Conservation (phyloP, 2,888 invertebrate genomes). For the Aspidiotus rigidus region DNA sequence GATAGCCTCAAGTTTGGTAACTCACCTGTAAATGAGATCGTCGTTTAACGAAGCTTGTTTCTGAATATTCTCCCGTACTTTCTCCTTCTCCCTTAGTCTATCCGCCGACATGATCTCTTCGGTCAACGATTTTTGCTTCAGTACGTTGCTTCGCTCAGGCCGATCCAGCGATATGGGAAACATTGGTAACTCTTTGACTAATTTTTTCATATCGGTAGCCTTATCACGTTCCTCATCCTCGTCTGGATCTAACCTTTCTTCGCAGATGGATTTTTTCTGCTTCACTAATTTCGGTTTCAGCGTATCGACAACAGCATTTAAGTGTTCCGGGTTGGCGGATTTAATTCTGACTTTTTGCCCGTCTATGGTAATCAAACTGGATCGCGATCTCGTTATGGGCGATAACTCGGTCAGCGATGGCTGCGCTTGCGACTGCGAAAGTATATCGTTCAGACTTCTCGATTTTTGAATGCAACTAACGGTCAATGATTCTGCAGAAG, state of each 20-base stretch:
- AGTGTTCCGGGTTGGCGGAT: slow-evolving; percentile 25
- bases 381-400: slow-evolving; percentile 62
- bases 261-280: slow-evolving; percentile 75
- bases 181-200: slow-evolving; percentile 57
- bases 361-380: slow-evolving; percentile 60
- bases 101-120: slow-evolving; percentile 85
- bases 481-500: slow-evolving; percentile 37
- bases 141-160: slow-evolving; percentile 43
- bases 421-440: slow-evolving; percentile 52
- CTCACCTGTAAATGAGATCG: slow-evolving; percentile 56
- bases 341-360: slow-evolving; percentile 18
- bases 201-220: slow-evolving; percentile 57
- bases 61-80: slow-evolving; percentile 70
- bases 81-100: slow-evolving; percentile 70
- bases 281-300: slow-evolving; percentile 65
- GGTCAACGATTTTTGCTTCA: slow-evolving; percentile 78
- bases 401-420: slow-evolving; percentile 41
- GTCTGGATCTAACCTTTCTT: slow-evolving; percentile 47
- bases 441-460: slow-evolving; percentile 72
- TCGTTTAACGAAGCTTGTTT: slow-evolving; percentile 84
- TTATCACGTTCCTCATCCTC: slow-evolving; percentile 41
- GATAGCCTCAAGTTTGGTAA: not conserved
- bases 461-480: slow-evolving; percentile 52
- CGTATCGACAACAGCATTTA: slow-evolving; percentile 23
- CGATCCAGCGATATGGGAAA: slow-evolving; percentile 44